Evolutionary conservation across 2,113 vertebrate genomes (phyloP).

Genomic region (Hydrochoerus hydrochaeris): DNA sequence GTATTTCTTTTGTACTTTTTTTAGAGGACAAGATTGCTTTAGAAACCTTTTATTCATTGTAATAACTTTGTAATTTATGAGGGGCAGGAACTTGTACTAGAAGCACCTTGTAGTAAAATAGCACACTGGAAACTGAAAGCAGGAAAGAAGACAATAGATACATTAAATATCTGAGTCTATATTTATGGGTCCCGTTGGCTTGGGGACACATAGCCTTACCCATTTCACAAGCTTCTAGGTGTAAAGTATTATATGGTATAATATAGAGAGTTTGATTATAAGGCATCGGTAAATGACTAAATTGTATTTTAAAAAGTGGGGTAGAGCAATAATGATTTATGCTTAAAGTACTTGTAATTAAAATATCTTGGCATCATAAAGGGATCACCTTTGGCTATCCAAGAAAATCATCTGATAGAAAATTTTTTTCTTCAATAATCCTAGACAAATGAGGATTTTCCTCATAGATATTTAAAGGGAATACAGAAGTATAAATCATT

Average conservation of each 20-base stretch:
- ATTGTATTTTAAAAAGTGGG: not conserved
- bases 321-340: not conserved
- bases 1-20: not conserved
- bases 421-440: not conserved
- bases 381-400: not conserved
- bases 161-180: not conserved
- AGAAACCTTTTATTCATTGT: not conserved
- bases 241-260: not conserved
- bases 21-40: not conserved
- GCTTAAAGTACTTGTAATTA: constrained; percentile 32
- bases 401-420: not conserved
- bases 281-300: constrained; percentile 24
- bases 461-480: not conserved
- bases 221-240: not conserved
- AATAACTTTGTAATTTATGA: not conserved
- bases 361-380: not conserved
- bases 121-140: not conserved
- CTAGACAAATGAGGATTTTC: not conserved
- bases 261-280: not conserved
- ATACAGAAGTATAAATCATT: not conserved
- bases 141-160: not conserved
- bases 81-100: not conserved
- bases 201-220: not conserved
- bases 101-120: not conserved
- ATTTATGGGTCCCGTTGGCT: not conserved